These are phyloP conservation scores for Lophius americanus DNA, from an alignment of 2,797 vertebrate species.

Conservation along the genomic window DNA sequence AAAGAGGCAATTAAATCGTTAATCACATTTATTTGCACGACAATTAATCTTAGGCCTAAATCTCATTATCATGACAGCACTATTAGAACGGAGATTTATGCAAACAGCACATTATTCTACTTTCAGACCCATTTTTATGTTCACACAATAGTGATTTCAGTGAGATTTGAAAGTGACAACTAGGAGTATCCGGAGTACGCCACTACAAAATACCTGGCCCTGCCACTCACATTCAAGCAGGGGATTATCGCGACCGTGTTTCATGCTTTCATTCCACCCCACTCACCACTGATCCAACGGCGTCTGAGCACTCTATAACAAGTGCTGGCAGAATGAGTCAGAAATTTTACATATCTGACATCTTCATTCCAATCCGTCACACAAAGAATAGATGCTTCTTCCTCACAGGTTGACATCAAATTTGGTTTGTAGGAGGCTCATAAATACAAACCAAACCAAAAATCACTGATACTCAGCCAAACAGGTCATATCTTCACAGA, in stretches of 20 bases:
- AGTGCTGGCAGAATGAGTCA: slow-evolving; percentile 32
- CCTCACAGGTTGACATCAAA: slow-evolving; percentile 67
- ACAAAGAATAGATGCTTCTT: slow-evolving; percentile 68
- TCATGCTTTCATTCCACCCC: slow-evolving; percentile 39
- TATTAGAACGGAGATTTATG: no score
- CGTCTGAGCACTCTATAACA: not conserved
- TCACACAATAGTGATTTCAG: no score
- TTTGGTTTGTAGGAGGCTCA: slow-evolving; percentile 24
- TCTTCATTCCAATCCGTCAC: slow-evolving; percentile 50
- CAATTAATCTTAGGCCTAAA: no score
- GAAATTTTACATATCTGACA: slow-evolving; percentile 33
- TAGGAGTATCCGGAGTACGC: no score
- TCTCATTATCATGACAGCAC: no score
- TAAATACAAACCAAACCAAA: slow-evolving; percentile 38
- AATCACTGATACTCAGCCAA: slow-evolving; percentile 9
- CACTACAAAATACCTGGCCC: no score
- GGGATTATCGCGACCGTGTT: slow-evolving; percentile 1
- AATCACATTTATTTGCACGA: no score
- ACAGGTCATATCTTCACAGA: not conserved
- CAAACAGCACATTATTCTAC: no score
- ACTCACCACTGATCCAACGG: slow-evolving; percentile 39
- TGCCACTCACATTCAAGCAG: not conserved
- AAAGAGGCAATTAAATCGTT: no score
- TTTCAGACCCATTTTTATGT: no score
- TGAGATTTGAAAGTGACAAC: no score